Evolutionary conservation across 2,797 vertebrate species (phyloP), one percentile per base, ranked within the genome.

Genomic region (Cynopterus sphinx): DNA sequence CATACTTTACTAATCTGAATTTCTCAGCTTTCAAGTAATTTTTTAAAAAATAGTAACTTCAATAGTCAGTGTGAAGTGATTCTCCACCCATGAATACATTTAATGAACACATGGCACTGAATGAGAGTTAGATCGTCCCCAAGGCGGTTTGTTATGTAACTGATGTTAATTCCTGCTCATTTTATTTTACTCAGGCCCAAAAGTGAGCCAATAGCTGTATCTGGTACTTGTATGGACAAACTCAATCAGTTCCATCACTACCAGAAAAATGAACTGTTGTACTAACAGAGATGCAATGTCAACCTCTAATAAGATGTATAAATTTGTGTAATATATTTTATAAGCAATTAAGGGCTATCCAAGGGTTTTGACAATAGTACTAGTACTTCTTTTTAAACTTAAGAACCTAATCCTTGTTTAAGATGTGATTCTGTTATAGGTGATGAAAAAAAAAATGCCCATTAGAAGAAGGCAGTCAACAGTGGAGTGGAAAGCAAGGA

Each of bases 121-220:
- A 22, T 26, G 43, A 19, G 26, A 70, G 36, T 49, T 4, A 43
- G 51, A 49, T 16, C 16, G 13, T 19, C 2, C 24, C 78, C 9
- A 46, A 41, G 28, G 46, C 2, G 16, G 6, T 21, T 3, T 0
- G 15, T 55, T 17, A 7, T 55, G 36, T 5, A 24, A 13, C 46
- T 15, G n/a, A 39, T 43, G 31, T 13, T 57, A 46, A 36, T 46
- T 87, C 8, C 22, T 33, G 55, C 28, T 79, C 5, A 36, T 17
- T 65, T 19, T 16, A 17, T 33, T 49, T 33, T 16, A 74, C 13
- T 21, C 11, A 9, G 36, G 2, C 2, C 36, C 46, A 36, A 36
- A 67, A 3, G 21, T 71, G 67, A 82, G 13, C 46, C 31, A 67
- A 5, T 46, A 68, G 12, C 13, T 86, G 12, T 57, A 59, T 21